These are phyloP conservation scores for Globodera rostochiensis DNA, from an alignment of 1,140 invertebrate genomes.

Conservation along the genomic window DNA sequence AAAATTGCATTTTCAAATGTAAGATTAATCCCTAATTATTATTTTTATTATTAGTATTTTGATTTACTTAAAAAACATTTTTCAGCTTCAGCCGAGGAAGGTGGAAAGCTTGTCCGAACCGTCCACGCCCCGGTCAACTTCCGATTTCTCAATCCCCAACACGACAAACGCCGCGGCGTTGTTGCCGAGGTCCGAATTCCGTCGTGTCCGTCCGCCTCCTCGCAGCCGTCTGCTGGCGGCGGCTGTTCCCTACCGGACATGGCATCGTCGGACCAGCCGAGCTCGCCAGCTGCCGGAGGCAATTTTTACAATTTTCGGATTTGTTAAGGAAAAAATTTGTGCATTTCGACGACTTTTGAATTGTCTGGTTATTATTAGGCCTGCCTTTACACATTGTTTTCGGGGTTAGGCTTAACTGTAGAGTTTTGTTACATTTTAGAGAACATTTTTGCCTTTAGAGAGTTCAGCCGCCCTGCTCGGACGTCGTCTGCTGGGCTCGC, in stretches of 20 bases:
- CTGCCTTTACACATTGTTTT: too few relatives aligned
- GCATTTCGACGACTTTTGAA: too few relatives aligned
- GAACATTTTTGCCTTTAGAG: background rate
- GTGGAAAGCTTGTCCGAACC: background rate
- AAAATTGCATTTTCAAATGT: too few relatives aligned
- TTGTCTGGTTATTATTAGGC: too few relatives aligned
- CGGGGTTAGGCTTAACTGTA: too few relatives aligned
- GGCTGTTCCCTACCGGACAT: background rate
- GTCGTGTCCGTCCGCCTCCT: conserved; percentile 1
- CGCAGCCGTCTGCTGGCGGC: conserved; percentile 8
- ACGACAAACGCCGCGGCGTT: background rate
- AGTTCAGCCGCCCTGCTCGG: background rate
- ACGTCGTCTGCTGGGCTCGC: conserved; percentile 5
- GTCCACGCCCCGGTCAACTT: background rate
- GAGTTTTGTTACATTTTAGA: background rate
- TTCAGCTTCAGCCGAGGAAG: background rate
- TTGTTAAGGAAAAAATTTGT: background rate
- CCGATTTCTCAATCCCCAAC: background rate
- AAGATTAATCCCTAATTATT: too few relatives aligned
- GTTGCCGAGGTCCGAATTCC: background rate
- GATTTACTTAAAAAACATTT: background rate
- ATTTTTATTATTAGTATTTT: too few relatives aligned
- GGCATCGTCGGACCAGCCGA: background rate
- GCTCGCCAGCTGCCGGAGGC: background rate
- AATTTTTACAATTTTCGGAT: background rate